Evolutionary conservation across 2,888 invertebrate genomes (phyloP).

Genomic region (Brachypalpus laphriformis): DNA sequence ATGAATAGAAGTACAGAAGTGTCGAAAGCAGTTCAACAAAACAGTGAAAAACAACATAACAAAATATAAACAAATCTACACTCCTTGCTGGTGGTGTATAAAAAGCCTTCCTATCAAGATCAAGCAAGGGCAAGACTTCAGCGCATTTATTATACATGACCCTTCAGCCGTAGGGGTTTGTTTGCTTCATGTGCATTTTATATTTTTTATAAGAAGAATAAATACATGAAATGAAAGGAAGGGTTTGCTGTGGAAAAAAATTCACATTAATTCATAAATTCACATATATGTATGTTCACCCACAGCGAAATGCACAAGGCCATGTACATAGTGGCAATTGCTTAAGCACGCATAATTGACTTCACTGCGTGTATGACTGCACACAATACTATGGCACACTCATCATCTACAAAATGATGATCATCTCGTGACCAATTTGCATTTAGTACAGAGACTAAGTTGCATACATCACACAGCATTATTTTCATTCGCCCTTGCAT

Average conservation of each 20-base stretch:
- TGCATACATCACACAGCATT: conserved; percentile 5
- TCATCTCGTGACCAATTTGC: conserved; percentile 66
- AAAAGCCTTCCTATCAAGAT: conserved; percentile 56
- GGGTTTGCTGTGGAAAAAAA: background rate
- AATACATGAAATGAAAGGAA: conserved; percentile 11
- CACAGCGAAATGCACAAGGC: conserved; percentile 36
- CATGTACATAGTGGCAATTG: conserved; percentile 50
- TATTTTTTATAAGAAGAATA: conserved; percentile 16
- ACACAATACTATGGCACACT: conserved; percentile 50
- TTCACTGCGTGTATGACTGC: conserved; percentile 53
- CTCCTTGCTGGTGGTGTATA: background rate
- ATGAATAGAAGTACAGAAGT: conserved; percentile 62
- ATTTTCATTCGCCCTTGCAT: background rate
- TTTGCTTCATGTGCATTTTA: conserved; percentile 36
- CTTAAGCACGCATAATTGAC: conserved; percentile 68
- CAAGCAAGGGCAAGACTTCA: conserved; percentile 37
- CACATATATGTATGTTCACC: conserved; percentile 1
- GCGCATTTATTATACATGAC: conserved; percentile 61
- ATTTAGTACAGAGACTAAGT: conserved; percentile 37
- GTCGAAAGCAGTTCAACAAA: conserved; percentile 66
- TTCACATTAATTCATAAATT: background rate
- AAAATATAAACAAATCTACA: conserved; percentile 52
- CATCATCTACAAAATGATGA: conserved; percentile 45
- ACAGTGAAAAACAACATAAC: conserved; percentile 56
- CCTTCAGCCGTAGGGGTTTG: conserved; percentile 40